phyloP scores from a whole-genome alignment of 2,797 vertebrate species.

The Helostoma temminkii region DNA sequence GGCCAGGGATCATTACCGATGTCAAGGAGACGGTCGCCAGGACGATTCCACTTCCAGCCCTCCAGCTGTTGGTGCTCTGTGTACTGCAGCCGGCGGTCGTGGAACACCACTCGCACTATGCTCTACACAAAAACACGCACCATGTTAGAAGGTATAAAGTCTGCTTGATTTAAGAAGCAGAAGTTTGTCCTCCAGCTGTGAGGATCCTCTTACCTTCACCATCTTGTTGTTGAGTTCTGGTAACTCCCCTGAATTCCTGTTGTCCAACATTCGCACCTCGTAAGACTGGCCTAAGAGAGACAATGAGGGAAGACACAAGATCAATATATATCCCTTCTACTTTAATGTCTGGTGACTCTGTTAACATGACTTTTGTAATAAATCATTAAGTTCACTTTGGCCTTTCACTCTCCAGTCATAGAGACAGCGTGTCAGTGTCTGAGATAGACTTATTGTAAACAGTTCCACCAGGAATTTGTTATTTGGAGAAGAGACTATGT shows the following conservation, averaged over 20 bases:
- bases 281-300: constrained; percentile 93
- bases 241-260: constrained; percentile 92
- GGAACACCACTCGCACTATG: constrained; percentile 86
- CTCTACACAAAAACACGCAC: constrained; percentile 78
- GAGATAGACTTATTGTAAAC: background rate
- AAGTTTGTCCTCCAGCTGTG: constrained; percentile 2
- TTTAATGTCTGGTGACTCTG: background rate
- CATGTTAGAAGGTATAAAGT: constrained; percentile 11
- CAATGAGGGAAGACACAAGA: constrained; percentile 2
- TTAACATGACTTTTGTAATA: background rate
- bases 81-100: constrained; percentile 87
- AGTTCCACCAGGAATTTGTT: background rate
- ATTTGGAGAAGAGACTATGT: background rate
- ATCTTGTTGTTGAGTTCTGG: constrained; percentile 93
- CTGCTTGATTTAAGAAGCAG: background rate
- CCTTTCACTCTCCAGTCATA: background rate
- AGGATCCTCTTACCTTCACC: constrained; percentile 90
- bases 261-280: constrained; percentile 97
- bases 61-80: constrained; percentile 91
- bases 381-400: background rate
- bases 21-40: constrained; percentile 89
- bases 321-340: background rate
- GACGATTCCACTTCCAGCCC: constrained; percentile 89
- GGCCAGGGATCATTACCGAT: constrained; percentile 77
- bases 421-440: background rate